phyloP scores from a whole-genome alignment of 2,888 invertebrate genomes.

The Sminthurinus aureus region DNA sequence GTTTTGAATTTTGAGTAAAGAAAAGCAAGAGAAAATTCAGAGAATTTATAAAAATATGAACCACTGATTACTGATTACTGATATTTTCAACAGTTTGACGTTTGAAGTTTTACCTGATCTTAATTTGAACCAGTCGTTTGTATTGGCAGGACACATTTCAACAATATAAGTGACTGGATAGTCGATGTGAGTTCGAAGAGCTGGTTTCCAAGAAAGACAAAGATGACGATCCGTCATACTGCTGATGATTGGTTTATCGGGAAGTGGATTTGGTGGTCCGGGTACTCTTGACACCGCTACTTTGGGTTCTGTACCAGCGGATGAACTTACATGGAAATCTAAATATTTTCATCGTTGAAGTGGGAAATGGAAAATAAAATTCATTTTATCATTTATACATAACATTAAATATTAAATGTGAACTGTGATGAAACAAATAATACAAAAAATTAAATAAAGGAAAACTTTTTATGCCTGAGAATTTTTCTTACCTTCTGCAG shows the following conservation, averaged over 20 bases:
- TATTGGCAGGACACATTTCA: conserved; percentile 86
- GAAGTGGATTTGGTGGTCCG: conserved; percentile 76
- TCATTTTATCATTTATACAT: not conserved
- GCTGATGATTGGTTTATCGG: conserved; percentile 90
- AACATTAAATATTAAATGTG: not conserved
- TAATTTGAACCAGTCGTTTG: conserved; percentile 80
- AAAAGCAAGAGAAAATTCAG: not conserved
- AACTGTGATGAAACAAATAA: not conserved
- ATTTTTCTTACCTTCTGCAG: conserved; percentile 82
- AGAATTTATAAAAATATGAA: not conserved
- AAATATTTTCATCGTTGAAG: not conserved
- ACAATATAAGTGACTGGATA: conserved; percentile 93
- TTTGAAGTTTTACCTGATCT: conserved; percentile 69
- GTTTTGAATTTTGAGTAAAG: not conserved
- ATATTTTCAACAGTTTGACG: no score
- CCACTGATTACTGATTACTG: not conserved
- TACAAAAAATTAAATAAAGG: not conserved
- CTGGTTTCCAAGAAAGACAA: conserved; percentile 92
- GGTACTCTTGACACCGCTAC: conserved; percentile 62
- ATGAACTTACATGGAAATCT: conserved; percentile 84
- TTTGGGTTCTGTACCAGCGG: conserved; percentile 81
- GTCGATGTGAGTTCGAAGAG: conserved; percentile 80
- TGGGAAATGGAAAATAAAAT: no score
- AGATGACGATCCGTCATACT: conserved; percentile 89
- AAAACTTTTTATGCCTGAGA: not conserved